Evolutionary conservation across 2,113 vertebrate genomes (phyloP).

Genomic region (Eurypyga helias): DNA sequence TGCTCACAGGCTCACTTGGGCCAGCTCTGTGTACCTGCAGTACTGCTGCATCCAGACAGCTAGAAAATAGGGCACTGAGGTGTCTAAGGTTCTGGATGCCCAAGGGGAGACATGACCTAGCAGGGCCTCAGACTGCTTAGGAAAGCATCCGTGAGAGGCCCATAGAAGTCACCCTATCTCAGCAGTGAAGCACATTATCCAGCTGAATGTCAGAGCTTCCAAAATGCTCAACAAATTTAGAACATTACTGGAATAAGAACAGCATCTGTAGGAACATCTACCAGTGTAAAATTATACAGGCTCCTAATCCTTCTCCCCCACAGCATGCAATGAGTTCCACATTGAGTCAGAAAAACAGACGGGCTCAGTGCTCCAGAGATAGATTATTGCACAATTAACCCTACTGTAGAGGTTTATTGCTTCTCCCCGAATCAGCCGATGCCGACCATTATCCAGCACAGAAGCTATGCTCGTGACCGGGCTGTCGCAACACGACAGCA

Average conservation of each 20-base stretch:
- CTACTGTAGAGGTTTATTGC: neutral
- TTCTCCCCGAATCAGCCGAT: neutral
- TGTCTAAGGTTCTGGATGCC: neutral
- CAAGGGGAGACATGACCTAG: neutral
- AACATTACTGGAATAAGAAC: slow-evolving; percentile 42
- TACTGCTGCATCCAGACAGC: neutral
- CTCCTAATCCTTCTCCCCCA: slow-evolving; percentile 16
- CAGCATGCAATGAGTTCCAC: neutral
- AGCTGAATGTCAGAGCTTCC: slow-evolving; percentile 10
- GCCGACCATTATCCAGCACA: neutral
- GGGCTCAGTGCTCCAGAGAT: neutral
- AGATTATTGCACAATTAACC: neutral
- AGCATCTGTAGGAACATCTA: slow-evolving; percentile 14
- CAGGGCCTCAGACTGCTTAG: neutral
- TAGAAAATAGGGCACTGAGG: neutral
- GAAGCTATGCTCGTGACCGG: neutral
- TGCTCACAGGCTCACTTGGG: neutral
- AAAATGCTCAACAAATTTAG: slow-evolving; percentile 41
- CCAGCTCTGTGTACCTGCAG: neutral
- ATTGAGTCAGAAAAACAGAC: neutral
- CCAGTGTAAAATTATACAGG: slow-evolving; percentile 32
- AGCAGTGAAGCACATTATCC: neutral
- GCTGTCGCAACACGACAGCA: accelerated
- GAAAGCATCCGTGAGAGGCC: neutral
- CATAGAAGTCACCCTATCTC: neutral